Percentiles rank a stretch among this genome's conserved stretches.
phyloP scores from a whole-genome alignment of 2,797 vertebrate species.

The Labeo calbasu region DNA sequence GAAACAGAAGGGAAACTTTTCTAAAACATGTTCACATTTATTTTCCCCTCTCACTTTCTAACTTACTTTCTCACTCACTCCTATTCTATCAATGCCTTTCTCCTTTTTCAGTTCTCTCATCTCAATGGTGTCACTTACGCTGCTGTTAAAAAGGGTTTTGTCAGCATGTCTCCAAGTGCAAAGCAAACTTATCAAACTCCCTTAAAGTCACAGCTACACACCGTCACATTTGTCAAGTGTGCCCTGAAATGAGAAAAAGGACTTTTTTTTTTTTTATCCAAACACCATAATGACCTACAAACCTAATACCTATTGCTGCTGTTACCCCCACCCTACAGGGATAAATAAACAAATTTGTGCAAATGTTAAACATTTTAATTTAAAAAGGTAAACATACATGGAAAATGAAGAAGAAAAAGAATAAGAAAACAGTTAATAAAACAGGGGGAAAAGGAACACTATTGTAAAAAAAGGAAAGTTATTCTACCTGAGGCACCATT shows the following conservation, averaged over 20 bases:
- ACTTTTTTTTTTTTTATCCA: neutral
- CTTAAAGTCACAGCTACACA: conserved; percentile 65
- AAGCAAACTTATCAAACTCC: conserved; percentile 74
- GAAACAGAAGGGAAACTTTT: conserved; percentile 68
- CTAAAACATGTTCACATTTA: conserved; percentile 63
- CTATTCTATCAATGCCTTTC: conserved; percentile 47
- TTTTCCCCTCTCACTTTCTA: neutral
- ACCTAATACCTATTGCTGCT: neutral
- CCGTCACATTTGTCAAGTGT: neutral
- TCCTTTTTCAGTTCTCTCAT: conserved; percentile 55
- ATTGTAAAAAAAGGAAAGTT: neutral
- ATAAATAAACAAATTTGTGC: neutral
- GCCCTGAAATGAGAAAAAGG: neutral
- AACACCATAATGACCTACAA: neutral
- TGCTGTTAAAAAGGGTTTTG: conserved; percentile 72
- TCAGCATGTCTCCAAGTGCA: conserved; percentile 73
- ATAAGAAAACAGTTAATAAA: neutral
- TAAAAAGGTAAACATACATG: neutral
- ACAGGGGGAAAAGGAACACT: neutral
- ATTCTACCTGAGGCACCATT: neutral
- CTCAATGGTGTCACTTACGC: conserved; percentile 76
- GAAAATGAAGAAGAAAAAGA: neutral
- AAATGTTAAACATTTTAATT: neutral
- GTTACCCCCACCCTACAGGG: neutral
- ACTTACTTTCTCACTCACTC: conserved; percentile 26